Percentiles rank a stretch among this genome's conserved stretches.
Evolutionary conservation across 2,888 invertebrate species (phyloP).

Genomic region (Apeira syringaria): DNA sequence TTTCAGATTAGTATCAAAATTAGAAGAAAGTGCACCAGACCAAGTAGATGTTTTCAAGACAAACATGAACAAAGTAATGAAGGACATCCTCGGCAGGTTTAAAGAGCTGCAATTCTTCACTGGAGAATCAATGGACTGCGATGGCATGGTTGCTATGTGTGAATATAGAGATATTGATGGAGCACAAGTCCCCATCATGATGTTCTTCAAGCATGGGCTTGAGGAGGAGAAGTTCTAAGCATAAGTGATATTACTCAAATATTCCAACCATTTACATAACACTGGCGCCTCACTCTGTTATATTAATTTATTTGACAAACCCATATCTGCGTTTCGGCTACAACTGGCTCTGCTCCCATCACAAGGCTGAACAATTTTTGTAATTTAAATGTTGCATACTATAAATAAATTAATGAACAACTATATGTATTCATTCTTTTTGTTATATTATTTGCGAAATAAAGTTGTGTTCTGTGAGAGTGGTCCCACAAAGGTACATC

Average conservation of each 20-base stretch:
- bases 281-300: constrained; percentile 59
- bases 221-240: constrained; percentile 96
- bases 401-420: constrained; percentile 76
- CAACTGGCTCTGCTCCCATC: constrained; percentile 69
- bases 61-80: constrained; percentile 97
- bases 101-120: constrained; percentile 96
- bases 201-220: constrained; percentile 98
- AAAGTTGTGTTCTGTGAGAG: too few species aligned
- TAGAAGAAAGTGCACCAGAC: constrained; percentile 91
- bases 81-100: constrained; percentile 94
- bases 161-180: constrained; percentile 96
- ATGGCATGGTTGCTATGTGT: constrained; percentile 96
- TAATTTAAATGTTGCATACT: constrained; percentile 72
- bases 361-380: constrained; percentile 81
- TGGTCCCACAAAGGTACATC: too few species aligned
- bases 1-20: constrained; percentile 89
- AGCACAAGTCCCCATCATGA: constrained; percentile 92
- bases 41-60: constrained; percentile 95
- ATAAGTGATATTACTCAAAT: constrained; percentile 63
- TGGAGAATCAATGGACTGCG: constrained; percentile 96
- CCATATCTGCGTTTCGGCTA: constrained; percentile 64
- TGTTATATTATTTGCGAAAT: too few species aligned
- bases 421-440: too few species aligned
- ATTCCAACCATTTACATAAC: constrained; percentile 49
- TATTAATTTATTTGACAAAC: constrained; percentile 79